Evolutionary conservation across 1,140 invertebrate genomes (phyloP), one percentile per base, ranked within the genome.

Genomic region (Lepidurus arcticus): DNA sequence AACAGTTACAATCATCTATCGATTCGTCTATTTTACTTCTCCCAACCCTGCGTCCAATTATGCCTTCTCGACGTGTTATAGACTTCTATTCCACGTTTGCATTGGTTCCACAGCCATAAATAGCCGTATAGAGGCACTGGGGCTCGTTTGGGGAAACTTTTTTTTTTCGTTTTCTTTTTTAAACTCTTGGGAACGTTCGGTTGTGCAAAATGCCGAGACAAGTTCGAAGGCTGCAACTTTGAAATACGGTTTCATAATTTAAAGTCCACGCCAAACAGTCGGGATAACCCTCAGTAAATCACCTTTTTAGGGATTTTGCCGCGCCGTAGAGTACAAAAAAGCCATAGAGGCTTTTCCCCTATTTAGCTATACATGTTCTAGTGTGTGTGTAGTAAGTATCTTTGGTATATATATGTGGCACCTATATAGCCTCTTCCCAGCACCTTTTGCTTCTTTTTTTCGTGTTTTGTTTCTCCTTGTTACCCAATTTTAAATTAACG

Each of bases 1-100:
- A 75, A 34, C 74, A 13, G 74, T 75, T 73, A 24, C 24, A 34
- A 34, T 75, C 74, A 75, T 75, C 42, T 75, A 34, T 75, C 74
- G 26, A 75, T 75, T 75, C 11, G 74, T 24, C 26, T 75, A 42
- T 75, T 42, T 34, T 6, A 75, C 26, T 24, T 42, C 74, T 42
- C 24, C 42, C 42, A 42, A 75, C 74, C 26, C 74, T 34, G 26
- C 74, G 42, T 75, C 42, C 26, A 75, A 42, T 34, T 42, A n/a
- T 24, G 24, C n/a, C 65, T 24, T 73, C 24, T 73, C n/a, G 65
- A 3, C 65, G 65, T n/a, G 65, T 24, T 73, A n/a, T 73, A n/a
- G 65, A 34, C 34, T 34, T 34, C 34, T 34, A 34, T 34, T 34
- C 34, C 34, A 34, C 34, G 2, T 34, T 34, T 34, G 53, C 53